A percentile compares a stretch with the other conserved stretches of the same genome.
These are phyloP conservation scores for Hylaeus volcanicus DNA, from an alignment of 1,140 invertebrate species.

Conservation along the genomic window DNA sequence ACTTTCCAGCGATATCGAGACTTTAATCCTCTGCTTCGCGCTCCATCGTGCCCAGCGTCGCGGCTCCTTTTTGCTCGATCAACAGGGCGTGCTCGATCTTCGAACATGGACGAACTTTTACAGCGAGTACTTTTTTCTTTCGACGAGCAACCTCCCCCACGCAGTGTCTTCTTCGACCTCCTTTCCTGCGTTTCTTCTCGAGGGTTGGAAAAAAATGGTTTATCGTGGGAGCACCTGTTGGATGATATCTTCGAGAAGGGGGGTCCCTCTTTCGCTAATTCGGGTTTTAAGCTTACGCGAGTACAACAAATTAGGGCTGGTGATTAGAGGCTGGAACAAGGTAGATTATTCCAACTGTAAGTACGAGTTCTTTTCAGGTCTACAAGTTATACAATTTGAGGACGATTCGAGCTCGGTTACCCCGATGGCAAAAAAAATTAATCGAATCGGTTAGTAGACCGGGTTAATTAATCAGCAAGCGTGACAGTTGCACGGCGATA, in stretches of 20 bases:
- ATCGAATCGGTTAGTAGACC: not conserved
- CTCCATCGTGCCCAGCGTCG: slow-evolving; percentile 45
- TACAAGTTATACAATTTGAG: too few species aligned
- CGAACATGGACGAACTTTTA: slow-evolving; percentile 46
- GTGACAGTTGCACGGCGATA: not conserved
- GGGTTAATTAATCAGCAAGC: not conserved
- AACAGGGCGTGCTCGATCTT: slow-evolving; percentile 50
- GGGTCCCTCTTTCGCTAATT: too few species aligned
- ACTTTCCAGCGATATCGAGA: slow-evolving; percentile 57
- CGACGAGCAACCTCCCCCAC: not conserved
- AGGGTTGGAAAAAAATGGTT: slow-evolving; percentile 2
- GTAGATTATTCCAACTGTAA: too few species aligned
- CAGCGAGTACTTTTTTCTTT: not conserved
- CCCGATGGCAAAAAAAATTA: not conserved
- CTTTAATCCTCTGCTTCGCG: slow-evolving; percentile 53
- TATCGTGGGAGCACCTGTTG: slow-evolving; percentile 34
- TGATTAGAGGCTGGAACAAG: too few species aligned
- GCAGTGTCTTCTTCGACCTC: not conserved
- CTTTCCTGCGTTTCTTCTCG: not conserved
- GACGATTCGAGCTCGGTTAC: too few species aligned
- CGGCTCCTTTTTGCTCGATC: slow-evolving; percentile 35
- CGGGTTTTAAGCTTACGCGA: too few species aligned
- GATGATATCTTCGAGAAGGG: not conserved
- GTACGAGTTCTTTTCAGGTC: too few species aligned
- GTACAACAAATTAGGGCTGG: too few species aligned